Base-by-base conservation (phyloP, 2,888 invertebrate species). In the Sinodicranocentrus sp. region DNA sequence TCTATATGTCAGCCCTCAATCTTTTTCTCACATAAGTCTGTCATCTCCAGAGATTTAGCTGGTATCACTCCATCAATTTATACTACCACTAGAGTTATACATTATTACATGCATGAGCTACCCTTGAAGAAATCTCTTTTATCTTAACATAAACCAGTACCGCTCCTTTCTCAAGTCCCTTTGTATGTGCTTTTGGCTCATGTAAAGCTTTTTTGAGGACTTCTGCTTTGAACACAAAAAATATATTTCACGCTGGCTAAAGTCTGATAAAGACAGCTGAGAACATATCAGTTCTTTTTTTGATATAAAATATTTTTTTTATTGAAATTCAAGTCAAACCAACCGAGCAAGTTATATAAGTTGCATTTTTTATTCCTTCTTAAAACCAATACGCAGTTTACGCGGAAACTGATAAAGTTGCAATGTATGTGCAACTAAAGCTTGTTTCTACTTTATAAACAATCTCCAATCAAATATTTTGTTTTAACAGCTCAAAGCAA, bases 21-120 rank as follows among this genome's bases (percentile, higher is more conserved):
- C 76, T 76, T 76, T 67, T 76, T 76, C 76, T 54, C 76, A 67
- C 76, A 67, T 65, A 76, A 21, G 57, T 54, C 54, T 76, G 76
- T 76, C 76, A 57, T 67, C 43, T 57, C 25, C 76, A 76, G 76
- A 67, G 67, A 75, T 67, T 76, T 57, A 25, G 52, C 25, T 26
- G 28, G 54, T 67, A 76, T 67, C 76, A 76, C 76, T 67, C 67
- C 54, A 54, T 67, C 76, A 67, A 67, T 76, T 67, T 57, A 54
- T 54, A 44, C 21, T 39, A 43, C 21, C n/a, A 65, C 63, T 65
- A 5, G 17, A 52, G 73, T 61, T 63, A 65, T 76, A 54, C 54
- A 61, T 65, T 67, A 76, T 76, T 67, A 57, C 54, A 76, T 63
- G 61, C 76, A 67, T 76, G 67, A 67, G 21, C 67, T 75, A 75